Percentiles rank a stretch among this genome's conserved stretches.
phyloP scores from a whole-genome alignment of 2,888 invertebrate species.

The Dasypolia templi region DNA sequence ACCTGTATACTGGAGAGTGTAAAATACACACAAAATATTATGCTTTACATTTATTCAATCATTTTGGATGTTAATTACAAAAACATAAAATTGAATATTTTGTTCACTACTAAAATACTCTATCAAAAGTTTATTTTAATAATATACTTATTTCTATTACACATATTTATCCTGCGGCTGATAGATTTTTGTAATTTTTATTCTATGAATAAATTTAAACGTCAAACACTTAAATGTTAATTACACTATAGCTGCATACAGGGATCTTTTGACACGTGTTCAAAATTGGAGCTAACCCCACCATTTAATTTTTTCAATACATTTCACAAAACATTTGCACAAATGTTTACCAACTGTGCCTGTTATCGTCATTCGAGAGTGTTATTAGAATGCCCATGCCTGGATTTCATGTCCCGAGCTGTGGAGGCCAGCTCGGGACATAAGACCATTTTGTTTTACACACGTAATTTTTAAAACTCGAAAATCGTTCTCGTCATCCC shows the following conservation, averaged over 20 bases:
- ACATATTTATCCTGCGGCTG: neutral
- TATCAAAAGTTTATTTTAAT: too few species aligned
- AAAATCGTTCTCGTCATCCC: neutral
- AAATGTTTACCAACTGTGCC: neutral
- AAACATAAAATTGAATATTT: too few species aligned
- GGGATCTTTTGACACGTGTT: neutral
- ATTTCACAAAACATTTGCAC: neutral
- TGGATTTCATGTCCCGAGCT: slow-evolving; percentile 31
- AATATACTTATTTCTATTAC: neutral
- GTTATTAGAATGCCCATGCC: neutral
- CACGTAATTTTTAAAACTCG: neutral
- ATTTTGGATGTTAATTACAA: too few species aligned
- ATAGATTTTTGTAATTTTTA: too few species aligned
- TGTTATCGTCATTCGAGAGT: too few species aligned
- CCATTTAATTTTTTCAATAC: neutral
- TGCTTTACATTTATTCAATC: too few species aligned
- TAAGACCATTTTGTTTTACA: slow-evolving; percentile 21
- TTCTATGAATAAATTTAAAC: slow-evolving; percentile 1
- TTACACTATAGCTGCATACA: neutral
- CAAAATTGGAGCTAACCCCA: too few species aligned
- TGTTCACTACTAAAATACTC: too few species aligned
- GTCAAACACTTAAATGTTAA: neutral
- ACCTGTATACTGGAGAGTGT: too few species aligned
- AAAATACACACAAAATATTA: too few species aligned
- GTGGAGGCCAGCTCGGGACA: slow-evolving; percentile 10